phyloP scores from a whole-genome alignment of 1,140 invertebrate genomes.

The Cardiocondyla obscurior region DNA sequence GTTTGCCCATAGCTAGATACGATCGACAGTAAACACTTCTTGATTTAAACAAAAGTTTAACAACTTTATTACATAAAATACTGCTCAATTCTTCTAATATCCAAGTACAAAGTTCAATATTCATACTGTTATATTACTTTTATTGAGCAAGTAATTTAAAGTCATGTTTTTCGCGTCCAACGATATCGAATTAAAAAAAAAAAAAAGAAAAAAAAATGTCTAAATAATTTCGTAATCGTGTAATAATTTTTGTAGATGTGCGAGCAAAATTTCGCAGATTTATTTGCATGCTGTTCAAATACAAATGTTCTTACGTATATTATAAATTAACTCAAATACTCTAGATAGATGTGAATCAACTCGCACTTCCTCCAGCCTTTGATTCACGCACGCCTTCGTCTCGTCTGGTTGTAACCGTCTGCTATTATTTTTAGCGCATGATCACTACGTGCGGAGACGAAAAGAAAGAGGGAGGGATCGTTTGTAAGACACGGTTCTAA shows the following conservation, averaged over 20 bases:
- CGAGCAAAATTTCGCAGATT: neutral
- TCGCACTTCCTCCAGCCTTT: constrained; percentile 56
- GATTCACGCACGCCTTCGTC: constrained; percentile 63
- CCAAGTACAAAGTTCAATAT: neutral
- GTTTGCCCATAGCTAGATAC: neutral
- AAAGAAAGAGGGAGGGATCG: constrained; percentile 44
- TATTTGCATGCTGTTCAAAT: neutral
- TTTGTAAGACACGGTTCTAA: constrained; percentile 52
- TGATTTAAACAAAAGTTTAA: constrained; percentile 11
- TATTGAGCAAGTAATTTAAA: neutral
- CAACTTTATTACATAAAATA: too few species aligned
- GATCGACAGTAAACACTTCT: neutral
- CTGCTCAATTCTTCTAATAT: neutral
- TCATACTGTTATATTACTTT: neutral
- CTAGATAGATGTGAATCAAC: constrained; percentile 29
- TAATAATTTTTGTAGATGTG: neutral
- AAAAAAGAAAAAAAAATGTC: neutral
- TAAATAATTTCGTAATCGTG: neutral
- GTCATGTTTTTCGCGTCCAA: neutral
- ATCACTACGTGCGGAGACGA: constrained; percentile 51
- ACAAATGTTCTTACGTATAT: neutral
- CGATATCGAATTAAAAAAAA: neutral
- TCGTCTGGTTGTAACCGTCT: constrained; percentile 62
- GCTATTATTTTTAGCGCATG: constrained; percentile 73
- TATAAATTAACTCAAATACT: neutral